These are phyloP conservation scores for Fratercula arctica DNA, from an alignment of 2,797 vertebrate genomes.

Conservation along the genomic window DNA sequence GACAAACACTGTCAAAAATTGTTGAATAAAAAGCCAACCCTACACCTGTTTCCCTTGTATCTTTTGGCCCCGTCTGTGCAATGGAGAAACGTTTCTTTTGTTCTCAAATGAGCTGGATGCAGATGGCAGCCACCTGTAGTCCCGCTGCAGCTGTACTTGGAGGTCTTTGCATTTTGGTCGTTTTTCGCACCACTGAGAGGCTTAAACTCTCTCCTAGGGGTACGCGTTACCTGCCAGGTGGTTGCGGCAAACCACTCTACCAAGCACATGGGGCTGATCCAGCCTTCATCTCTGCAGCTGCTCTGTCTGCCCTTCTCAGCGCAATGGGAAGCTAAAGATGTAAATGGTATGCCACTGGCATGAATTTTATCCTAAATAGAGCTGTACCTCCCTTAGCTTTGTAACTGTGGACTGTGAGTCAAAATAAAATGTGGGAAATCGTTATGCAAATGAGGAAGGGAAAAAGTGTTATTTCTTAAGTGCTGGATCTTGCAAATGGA, in stretches of 20 bases:
- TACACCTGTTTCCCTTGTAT: neutral
- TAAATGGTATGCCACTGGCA: neutral
- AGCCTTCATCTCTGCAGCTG: neutral
- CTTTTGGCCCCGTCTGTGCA: neutral
- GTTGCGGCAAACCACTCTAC: neutral
- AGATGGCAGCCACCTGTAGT: neutral
- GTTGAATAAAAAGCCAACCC: neutral
- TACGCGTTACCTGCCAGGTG: neutral
- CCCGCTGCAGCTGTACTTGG: neutral
- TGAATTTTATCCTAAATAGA: neutral
- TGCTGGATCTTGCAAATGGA: neutral
- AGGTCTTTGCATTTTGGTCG: neutral
- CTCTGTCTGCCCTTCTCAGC: neutral
- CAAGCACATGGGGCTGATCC: neutral
- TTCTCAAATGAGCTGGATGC: neutral
- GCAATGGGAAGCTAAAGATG: neutral
- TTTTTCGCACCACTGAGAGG: neutral
- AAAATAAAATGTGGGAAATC: constrained; percentile 37
- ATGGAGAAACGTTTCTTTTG: neutral
- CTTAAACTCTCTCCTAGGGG: neutral
- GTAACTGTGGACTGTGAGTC: neutral
- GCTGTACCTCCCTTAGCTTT: neutral
- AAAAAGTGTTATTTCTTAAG: constrained; percentile 25
- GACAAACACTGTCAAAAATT: neutral
- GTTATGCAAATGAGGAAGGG: constrained; percentile 10